Conservation (phyloP, 2,113 vertebrate genomes). For the Suncus etruscus region DNA sequence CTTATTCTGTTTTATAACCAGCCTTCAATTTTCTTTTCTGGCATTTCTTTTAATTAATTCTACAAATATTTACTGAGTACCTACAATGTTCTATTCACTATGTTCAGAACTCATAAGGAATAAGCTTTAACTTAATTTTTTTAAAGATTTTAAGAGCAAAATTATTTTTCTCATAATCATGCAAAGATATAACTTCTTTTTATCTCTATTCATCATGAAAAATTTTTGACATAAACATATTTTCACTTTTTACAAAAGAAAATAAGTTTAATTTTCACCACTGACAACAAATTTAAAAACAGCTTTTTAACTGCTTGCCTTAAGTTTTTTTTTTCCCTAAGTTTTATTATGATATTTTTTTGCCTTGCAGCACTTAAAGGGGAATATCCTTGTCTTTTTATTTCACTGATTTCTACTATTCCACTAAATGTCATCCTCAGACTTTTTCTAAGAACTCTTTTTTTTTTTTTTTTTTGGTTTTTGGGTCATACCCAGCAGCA, state of each 20-base stretch:
- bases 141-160: neutral
- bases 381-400: neutral
- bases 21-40: neutral
- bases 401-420: neutral
- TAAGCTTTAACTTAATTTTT: neutral
- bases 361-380: neutral
- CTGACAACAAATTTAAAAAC: slow-evolving; percentile 59
- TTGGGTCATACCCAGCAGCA: too few species aligned
- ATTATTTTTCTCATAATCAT: slow-evolving; percentile 17
- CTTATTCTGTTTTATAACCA: neutral
- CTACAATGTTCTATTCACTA: neutral
- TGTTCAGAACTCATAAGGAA: neutral
- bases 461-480: too few species aligned
- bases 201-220: neutral
- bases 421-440: neutral
- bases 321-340: neutral
- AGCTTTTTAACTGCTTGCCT: slow-evolving; percentile 62
- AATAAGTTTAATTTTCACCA: slow-evolving; percentile 75
- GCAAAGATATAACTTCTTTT: slow-evolving; percentile 53
- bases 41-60: slow-evolving; percentile 5
- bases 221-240: slow-evolving; percentile 63
- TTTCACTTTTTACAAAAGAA: slow-evolving; percentile 77
- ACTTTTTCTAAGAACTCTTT: slow-evolving; percentile 25
- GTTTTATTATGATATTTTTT: slow-evolving; percentile 20
- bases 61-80: neutral